A percentile compares a stretch with the other conserved stretches of the same genome.
Conservation (phyloP, 2,888 invertebrate genomes). For the Ryuthela nishihirai region DNA sequence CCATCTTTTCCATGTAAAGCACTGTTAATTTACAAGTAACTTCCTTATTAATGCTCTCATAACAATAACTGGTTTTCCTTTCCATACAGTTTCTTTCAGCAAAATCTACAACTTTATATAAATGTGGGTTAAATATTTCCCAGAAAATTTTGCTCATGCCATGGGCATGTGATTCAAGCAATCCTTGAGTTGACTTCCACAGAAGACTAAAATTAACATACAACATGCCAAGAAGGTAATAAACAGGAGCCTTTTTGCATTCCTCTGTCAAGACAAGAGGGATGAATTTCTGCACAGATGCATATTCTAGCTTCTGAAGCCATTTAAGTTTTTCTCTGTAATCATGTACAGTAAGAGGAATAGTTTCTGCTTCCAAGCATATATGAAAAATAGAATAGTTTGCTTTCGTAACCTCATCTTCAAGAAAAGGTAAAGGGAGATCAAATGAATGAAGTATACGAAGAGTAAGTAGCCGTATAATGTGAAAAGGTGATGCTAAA, state of each 20-base stretch:
- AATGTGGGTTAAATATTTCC: slow-evolving; percentile 62
- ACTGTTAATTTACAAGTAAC: too few relatives aligned
- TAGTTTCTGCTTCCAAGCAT: slow-evolving; percentile 65
- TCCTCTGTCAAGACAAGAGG: slow-evolving; percentile 41
- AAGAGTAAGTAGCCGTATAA: too few relatives aligned
- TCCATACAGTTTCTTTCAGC: slow-evolving; percentile 19
- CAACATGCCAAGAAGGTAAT: slow-evolving; percentile 73
- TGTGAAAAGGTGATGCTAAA: slow-evolving; percentile 66
- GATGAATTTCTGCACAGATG: slow-evolving; percentile 45
- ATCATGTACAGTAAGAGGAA: slow-evolving; percentile 67
- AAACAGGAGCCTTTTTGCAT: slow-evolving; percentile 59
- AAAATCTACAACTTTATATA: slow-evolving; percentile 53
- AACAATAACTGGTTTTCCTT: too few relatives aligned
- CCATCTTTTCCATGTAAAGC: slow-evolving; percentile 45
- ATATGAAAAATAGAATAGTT: slow-evolving; percentile 58
- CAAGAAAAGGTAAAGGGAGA: neutral
- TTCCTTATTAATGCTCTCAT: too few relatives aligned
- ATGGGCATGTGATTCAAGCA: slow-evolving; percentile 69
- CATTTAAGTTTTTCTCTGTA: slow-evolving; percentile 73
- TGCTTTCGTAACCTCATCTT: neutral
- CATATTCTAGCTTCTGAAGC: slow-evolving; percentile 64
- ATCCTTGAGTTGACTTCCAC: slow-evolving; percentile 76
- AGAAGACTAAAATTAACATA: slow-evolving; percentile 82
- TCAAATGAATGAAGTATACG: slow-evolving; percentile 45
- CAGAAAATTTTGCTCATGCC: slow-evolving; percentile 61